Evolutionary conservation across 1,140 invertebrate species (phyloP).

Genomic region (Acyrthosiphon pisum): DNA sequence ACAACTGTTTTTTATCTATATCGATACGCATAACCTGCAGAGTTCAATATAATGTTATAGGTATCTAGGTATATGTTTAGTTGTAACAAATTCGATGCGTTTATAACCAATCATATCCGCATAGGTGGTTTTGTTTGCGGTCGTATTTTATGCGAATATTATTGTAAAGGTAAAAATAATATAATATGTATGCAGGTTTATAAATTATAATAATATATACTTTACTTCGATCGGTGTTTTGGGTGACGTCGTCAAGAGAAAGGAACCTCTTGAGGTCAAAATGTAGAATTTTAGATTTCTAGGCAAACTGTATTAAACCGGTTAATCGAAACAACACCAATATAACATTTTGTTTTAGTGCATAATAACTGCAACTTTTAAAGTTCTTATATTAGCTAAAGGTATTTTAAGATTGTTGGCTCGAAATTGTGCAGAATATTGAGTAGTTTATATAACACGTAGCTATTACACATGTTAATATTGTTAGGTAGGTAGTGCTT

Average conservation of each 20-base stretch:
- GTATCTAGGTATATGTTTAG: background rate
- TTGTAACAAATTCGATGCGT: background rate
- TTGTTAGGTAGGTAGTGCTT: background rate
- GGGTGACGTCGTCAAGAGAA: background rate
- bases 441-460: background rate
- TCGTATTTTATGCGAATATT: background rate
- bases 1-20: background rate
- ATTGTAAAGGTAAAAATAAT: background rate
- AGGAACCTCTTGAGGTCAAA: slow-evolving; percentile 1
- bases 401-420: too few species aligned
- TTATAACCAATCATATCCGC: background rate
- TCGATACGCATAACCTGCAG: background rate
- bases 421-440: background rate
- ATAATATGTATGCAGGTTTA: background rate
- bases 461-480: background rate
- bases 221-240: background rate
- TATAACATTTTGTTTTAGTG: background rate
- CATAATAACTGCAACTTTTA: background rate
- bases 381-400: background rate
- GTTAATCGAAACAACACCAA: slow-evolving; percentile 21
- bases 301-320: slow-evolving; percentile 29
- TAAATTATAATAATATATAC: background rate
- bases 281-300: slow-evolving; percentile 33
- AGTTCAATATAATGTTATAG: background rate
- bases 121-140: background rate